Conservation (phyloP, 2,888 invertebrate genomes). For the Amblyteles armatorius region DNA sequence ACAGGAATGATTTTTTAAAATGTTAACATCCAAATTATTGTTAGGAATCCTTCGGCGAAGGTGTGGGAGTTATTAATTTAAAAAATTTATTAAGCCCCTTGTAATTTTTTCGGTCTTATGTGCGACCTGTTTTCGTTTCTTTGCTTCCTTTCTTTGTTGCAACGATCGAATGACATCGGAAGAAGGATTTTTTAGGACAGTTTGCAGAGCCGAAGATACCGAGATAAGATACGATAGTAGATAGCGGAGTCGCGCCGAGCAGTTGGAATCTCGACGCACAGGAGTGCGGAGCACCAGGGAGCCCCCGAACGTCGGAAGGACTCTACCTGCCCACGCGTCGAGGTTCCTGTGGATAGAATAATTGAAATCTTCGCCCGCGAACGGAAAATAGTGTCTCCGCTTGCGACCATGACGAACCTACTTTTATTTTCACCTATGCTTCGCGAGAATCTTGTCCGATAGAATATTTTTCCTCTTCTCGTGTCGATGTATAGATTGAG, state of each 20-base stretch:
- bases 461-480: not conserved
- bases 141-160: not conserved
- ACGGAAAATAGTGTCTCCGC: constrained; percentile 13
- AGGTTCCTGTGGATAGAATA: constrained; percentile 79
- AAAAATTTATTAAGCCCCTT: too few relatives aligned
- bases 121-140: not conserved
- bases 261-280: constrained; percentile 28
- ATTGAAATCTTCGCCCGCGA: constrained; percentile 75
- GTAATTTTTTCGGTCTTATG: too few relatives aligned
- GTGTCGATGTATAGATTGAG: not conserved
- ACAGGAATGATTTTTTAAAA: not conserved
- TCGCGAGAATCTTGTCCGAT: too few relatives aligned
- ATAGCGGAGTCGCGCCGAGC: constrained; percentile 10
- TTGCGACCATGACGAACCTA: not conserved
- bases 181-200: not conserved
- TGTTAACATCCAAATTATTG: too few relatives aligned
- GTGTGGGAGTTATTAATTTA: too few relatives aligned
- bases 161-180: not conserved
- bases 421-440: not conserved
- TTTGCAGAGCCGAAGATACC: not conserved
- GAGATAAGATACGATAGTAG: not conserved
- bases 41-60: too few relatives aligned
- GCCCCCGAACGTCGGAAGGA: constrained; percentile 55
- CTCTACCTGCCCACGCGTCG: constrained; percentile 81
- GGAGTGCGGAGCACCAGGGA: not conserved